Evolutionary conservation across 2,797 vertebrate genomes (phyloP), one percentile per base, ranked within the genome.

Genomic region (Acanthis flammea): DNA sequence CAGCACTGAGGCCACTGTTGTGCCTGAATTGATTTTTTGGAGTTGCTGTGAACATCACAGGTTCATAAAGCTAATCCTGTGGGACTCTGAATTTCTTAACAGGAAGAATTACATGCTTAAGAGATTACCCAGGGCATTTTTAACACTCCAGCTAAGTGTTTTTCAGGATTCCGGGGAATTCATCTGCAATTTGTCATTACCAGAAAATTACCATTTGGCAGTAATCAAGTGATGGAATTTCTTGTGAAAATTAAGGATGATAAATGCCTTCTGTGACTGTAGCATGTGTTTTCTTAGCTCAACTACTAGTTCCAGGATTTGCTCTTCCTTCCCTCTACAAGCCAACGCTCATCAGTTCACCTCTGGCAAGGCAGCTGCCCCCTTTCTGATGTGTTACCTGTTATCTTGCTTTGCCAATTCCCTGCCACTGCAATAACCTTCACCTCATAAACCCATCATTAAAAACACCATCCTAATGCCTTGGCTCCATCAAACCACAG

Each of bases 101-200:
- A 73, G 58, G 42, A n/a, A 90, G 37, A 85, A 21, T 21, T 42
- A 73, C 66, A 81, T 22, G 17, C n/a, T 73, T 19, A 90, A 86
- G 55, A 60, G 13, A 94, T 95, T 73, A 88, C 67, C 5, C 4
- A n/a, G 23, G 48, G 6, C 12, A 18, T 71, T 87, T 51, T 77
- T 42, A 39, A 30, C 10, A 23, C 41, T 90, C n/a, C 35, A 79
- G 67, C 61, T 72, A 67, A 88, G 48, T 42, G 41, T 87, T 53
- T 83, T 86, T 33, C 58, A 91, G n/a, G 77, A 77, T 85, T 94
- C 90, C 44, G 50, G 6, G 84, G 84, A 97, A 93, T 41, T 91
- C 48, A 72, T 90, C 60, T 88, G 80, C 67, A 78, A 25, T 60
- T 58, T 60, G 8, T 76, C 80, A 93, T 70, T 75, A 70, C 18